Evolutionary conservation across 2,113 vertebrate genomes (phyloP), one percentile per base, ranked within the genome.

Genomic region (Hippocampus mohnikei): DNA sequence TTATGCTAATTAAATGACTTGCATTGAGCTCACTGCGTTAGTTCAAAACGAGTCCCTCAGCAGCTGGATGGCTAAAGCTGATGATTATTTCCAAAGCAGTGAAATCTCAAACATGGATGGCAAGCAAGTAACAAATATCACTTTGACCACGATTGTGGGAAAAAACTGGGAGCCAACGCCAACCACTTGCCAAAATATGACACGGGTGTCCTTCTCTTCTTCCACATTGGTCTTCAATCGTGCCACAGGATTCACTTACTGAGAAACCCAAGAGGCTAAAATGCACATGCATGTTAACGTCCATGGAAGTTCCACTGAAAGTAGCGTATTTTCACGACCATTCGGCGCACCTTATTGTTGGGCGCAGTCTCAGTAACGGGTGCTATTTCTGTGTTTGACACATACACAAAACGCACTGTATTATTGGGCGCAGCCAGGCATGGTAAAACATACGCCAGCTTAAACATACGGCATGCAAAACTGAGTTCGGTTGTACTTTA

Each of bases 31-130:
- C 66, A 44, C 46, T 0, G 70, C 29, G 5, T 33, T 3, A 83
- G 72, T 77, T 85, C 69, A 63, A 80, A 81, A 66, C 69, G 74
- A 83, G 81, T 82, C 75, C n/a, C 67, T 72, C n/a, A 66, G 78
- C 84, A 85, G 83, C 81, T 84, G 84, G 77, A 70, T 70, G 11
- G 74, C 79, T 72, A 74, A 40, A 44, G 71, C 77, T 12, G 72
- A 10, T 66, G 73, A 68, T 63, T 59, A 50, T 23, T 68, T 72
- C 18, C 18, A 18, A 50, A 20, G 48, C 6, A 7, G 18, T 50
- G 18, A 50, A 18, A 50, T 5, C 48, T 20, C 7, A 50, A 50
- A 20, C 1, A 72, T 1, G 29, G 61, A 59, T 59, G 70, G 48
- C 21, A 55, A 60, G 61, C 8, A 70, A 27, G 18, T 73, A 25